Base-by-base conservation (phyloP, 2,888 invertebrate genomes). In the Sesamia inferens region DNA sequence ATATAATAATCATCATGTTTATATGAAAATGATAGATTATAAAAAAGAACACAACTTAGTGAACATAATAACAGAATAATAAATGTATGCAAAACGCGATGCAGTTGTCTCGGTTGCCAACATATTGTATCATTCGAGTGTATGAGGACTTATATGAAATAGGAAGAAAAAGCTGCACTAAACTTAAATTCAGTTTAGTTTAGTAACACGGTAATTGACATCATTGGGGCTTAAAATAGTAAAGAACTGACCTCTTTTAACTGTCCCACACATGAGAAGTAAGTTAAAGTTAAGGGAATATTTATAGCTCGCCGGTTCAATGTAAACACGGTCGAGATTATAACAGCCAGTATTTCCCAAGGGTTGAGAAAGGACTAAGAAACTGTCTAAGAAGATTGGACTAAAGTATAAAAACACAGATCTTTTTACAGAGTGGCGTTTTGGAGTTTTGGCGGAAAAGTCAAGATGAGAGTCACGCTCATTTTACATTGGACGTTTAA, bases 201-300 rank as follows among this genome's bases (percentile, higher is more conserved):
- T 39, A n/a, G n/a, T n/a, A n/a, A n/a, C n/a, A n/a, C n/a, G n/a
- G n/a, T n/a, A n/a, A n/a, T n/a, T n/a, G n/a, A n/a, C n/a, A n/a
- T n/a, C n/a, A n/a, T n/a, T n/a, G n/a, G n/a, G n/a, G n/a, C n/a
- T n/a, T n/a, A n/a, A n/a, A n/a, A n/a, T n/a, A n/a, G n/a, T n/a
- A n/a, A n/a, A n/a, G 11, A 74, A 58, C 64, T 44, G 74, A 51
- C 58, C 74, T 31, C 44, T 11, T 22, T 31, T 19, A 74, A 74
- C 51, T 74, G 74, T 59, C 66, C 59, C 44, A 19, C 22, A 19
- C 58, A 2, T 47, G 39, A 16, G 14, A 74, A 74, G 58, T 74
- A 58, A 22, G 74, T 65, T 51, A 31, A 24, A 42, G 57, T 44
- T 44, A 14, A 10, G 58, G 6, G 8, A 44, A 59, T 74, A n/a